Base-by-base conservation (phyloP, 2,888 invertebrate genomes). In the Microctonus aethiopoides region DNA sequence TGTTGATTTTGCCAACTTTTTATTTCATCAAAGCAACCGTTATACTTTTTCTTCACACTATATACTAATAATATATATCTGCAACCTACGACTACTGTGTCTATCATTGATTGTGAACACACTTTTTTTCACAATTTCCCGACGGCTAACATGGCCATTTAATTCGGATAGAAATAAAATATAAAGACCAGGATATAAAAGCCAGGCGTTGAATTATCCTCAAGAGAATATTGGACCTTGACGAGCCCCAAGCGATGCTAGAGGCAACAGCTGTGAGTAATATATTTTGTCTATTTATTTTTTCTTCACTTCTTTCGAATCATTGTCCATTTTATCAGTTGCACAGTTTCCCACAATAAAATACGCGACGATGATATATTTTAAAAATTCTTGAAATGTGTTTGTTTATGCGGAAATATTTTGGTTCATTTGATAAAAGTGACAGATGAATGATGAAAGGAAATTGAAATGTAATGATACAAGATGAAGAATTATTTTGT, bases 41-140 rank as follows among this genome's bases (percentile, higher is more conserved):
- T 54, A 29, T 56, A n/a, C 32, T 46, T 39, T 51, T 63, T 39
- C 57, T 59, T 54, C 68, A 57, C 52, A 41, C 13, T n/a, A 13
- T n/a, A n/a, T n/a, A 39, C 39, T 39, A 39, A n/a, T 39, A 39
- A 39, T 39, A 39, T 32, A 32, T 7, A 32, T 32, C 3, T 32
- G 7, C 5, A 32, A n/a, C n/a, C n/a, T n/a, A n/a, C n/a, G n/a
- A n/a, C n/a, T n/a, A n/a, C n/a, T 39, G n/a, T 70, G 36, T 54
- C 61, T 39, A 60, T 61, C 76, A 77, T 74, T 82, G 82, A 82
- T 83, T 83, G 81, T 78, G 77, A 75, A 74, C 69, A 65, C 72
- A 68, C 74, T 80, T 80, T 80, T 82, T 70, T 59, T 78, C 72
- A 67, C 65, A 59, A 72, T 71, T 72, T 75, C 3, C 70, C 69